These are phyloP conservation scores for Nycticryphes semicollaris DNA, from an alignment of 2,113 vertebrate genomes.

Conservation along the genomic window DNA sequence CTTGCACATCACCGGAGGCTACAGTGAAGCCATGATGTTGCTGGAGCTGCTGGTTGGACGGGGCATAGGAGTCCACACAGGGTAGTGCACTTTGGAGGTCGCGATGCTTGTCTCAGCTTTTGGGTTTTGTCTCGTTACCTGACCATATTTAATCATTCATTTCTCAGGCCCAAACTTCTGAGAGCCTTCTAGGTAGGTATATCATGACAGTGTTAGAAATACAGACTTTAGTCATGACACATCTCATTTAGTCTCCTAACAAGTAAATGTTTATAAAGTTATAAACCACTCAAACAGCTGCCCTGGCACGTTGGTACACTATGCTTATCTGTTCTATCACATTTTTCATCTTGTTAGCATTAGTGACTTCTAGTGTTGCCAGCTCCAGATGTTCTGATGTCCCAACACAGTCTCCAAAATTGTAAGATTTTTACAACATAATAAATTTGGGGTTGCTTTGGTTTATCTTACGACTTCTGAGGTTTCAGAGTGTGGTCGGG, in stretches of 20 bases:
- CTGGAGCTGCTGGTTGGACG: not conserved
- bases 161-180: not conserved
- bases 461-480: not conserved
- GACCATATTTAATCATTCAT: not conserved
- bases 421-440: not conserved
- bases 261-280: not conserved
- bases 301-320: not conserved
- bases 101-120: not conserved
- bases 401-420: not conserved
- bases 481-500: not conserved
- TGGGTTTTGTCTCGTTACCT: not conserved
- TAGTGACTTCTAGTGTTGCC: not conserved
- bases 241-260: not conserved
- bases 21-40: not conserved
- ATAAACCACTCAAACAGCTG: not conserved
- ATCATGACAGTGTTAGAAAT: not conserved
- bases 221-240: accelerated
- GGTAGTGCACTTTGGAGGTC: not conserved
- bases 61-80: accelerated
- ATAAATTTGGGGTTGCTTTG: not conserved
- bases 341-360: conserved; percentile 3
- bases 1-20: not conserved
- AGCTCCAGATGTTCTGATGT: not conserved
- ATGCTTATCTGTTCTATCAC: not conserved
- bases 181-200: not conserved